phyloP scores from a whole-genome alignment of 2,797 vertebrate genomes.

The Acrossocheilus fasciatus region DNA sequence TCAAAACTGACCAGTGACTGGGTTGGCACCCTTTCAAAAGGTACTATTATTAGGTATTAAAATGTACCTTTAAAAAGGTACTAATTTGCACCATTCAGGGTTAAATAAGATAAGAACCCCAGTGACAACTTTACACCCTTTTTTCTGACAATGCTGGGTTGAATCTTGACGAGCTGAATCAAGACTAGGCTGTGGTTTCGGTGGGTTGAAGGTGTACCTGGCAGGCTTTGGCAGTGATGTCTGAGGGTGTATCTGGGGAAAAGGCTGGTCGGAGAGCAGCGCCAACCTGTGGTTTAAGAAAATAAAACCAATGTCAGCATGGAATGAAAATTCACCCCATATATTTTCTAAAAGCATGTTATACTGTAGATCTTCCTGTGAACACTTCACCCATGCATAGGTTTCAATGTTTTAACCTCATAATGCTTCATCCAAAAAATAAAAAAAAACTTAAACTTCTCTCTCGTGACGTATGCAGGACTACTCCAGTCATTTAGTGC shows the following conservation, averaged over 20 bases:
- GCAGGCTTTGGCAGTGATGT: constrained; percentile 98
- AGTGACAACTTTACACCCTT: neutral
- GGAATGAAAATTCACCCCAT: neutral
- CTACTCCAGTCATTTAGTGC: too few relatives aligned
- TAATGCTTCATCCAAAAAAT: too few relatives aligned
- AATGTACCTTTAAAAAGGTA: neutral
- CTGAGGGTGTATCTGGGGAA: constrained; percentile 97
- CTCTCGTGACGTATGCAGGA: too few relatives aligned
- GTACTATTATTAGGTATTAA: neutral
- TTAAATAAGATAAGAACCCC: neutral
- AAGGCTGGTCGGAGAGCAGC: constrained; percentile 97
- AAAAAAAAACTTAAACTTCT: too few relatives aligned
- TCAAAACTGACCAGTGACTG: neutral
- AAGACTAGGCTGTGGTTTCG: neutral
- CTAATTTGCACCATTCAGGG: neutral
- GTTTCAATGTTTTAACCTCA: neutral
- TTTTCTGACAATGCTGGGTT: too few relatives aligned
- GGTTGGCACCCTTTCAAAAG: neutral
- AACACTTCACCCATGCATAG: neutral
- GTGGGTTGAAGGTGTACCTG: constrained; percentile 80
- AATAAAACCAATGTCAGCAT: neutral
- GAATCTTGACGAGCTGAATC: neutral
- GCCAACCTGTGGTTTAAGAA: constrained; percentile 84
- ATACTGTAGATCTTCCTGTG: neutral
- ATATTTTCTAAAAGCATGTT: neutral